Evolutionary conservation across 2,888 invertebrate species (phyloP).

Genomic region (Neoitamus cyanurus): DNA sequence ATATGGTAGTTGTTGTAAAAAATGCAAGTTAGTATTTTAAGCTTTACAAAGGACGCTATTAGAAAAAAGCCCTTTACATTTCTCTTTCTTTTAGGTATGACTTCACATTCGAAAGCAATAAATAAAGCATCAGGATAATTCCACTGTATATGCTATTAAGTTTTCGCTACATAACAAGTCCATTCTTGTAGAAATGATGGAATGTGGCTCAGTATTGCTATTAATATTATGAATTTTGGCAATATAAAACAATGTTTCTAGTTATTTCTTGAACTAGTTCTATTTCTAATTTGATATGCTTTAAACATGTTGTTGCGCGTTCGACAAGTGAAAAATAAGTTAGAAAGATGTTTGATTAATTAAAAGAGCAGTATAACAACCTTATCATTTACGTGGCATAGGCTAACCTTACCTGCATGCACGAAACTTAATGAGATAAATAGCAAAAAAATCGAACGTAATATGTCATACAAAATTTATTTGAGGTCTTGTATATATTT

Average conservation of each 20-base stretch:
- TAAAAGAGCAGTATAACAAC: too few species aligned
- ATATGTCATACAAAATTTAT: conserved; percentile 37
- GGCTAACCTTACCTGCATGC: not conserved
- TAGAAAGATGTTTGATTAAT: too few species aligned
- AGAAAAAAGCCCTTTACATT: not conserved
- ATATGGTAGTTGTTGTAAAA: too few species aligned
- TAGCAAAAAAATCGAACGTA: conserved; percentile 6
- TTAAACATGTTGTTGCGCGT: not conserved
- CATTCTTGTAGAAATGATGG: not conserved
- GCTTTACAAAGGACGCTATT: too few species aligned
- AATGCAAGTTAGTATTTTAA: too few species aligned
- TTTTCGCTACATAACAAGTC: not conserved
- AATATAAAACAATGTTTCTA: not conserved
- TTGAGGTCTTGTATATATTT: conserved; percentile 30
- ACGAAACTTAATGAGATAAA: not conserved
- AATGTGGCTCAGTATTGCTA: not conserved
- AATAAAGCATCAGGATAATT: not conserved
- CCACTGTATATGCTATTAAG: not conserved
- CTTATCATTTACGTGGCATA: not conserved
- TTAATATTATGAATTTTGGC: not conserved
- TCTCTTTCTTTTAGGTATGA: not conserved
- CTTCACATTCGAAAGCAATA: not conserved
- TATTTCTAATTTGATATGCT: not conserved
- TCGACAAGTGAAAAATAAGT: not conserved
- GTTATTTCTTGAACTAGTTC: not conserved